Conservation (phyloP, 1,140 invertebrate genomes). For the Heliconius melpomene region DNA sequence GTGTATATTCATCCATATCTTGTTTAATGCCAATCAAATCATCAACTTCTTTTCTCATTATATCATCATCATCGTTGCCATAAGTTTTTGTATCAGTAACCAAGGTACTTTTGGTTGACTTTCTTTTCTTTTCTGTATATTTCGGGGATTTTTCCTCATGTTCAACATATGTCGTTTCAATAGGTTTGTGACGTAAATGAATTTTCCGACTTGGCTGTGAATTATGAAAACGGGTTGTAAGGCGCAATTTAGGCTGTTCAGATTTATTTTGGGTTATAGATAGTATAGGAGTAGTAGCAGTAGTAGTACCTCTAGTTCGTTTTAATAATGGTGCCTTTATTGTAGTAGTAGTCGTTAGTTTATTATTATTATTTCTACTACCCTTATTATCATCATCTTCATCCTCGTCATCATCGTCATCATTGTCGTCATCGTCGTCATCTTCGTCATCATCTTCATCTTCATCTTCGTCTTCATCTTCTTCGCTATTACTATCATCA, state of each 20-base stretch:
- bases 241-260: conserved; percentile 46
- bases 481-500: conserved; percentile 28
- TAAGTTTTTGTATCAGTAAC: conserved; percentile 72
- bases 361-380: conserved; percentile 39
- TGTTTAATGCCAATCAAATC: conserved; percentile 66
- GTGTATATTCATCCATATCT: conserved; percentile 68
- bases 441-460: not conserved
- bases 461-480: conserved; percentile 1
- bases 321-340: conserved; percentile 41
- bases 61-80: conserved; percentile 66
- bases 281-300: conserved; percentile 36
- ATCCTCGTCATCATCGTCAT: conserved; percentile 50
- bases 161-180: conserved; percentile 5
- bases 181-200: not conserved
- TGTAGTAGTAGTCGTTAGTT: conserved; percentile 39
- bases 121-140: conserved; percentile 71
- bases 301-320: conserved; percentile 46
- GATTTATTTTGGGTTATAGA: conserved; percentile 39
- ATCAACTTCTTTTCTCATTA: conserved; percentile 67
- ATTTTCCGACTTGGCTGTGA: conserved; percentile 38
- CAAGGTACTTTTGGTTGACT: conserved; percentile 64
- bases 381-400: conserved; percentile 49
- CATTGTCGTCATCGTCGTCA: not conserved
- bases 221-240: conserved; percentile 58
- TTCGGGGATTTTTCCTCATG: conserved; percentile 48